Evolutionary conservation across 2,888 invertebrate genomes (phyloP), one percentile per base, ranked within the genome.

Genomic region (Eremobia ochroleuca): DNA sequence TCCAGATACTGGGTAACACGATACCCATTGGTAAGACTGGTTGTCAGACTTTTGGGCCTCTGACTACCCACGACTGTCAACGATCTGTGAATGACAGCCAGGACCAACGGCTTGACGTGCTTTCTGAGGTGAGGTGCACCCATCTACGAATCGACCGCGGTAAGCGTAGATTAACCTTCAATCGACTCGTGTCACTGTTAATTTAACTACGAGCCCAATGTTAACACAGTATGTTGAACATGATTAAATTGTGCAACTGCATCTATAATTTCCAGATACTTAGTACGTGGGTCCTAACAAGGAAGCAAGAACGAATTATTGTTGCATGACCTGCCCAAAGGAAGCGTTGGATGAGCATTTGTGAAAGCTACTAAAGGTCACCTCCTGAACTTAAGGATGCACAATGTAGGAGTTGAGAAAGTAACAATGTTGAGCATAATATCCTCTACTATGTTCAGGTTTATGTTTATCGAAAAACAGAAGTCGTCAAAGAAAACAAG

Each of bases 341-440:
- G 64, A 52, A 75, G 77, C 73, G 49, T 25, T 34, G 65, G 69
- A 71, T 73, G 70, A 76, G 77, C 46, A 81, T 74, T 77, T 84
- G 82, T 82, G 80, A 81, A 81, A 81, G 80, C 49, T 67, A 13
- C 18, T 49, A 78, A 81, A 82, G 77, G 82, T 77, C 71, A 77
- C 15, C 31, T 49, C 28, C 18, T 70, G 77, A 81, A 70, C 80
- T 70, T 67, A 77, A 67, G 77, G 66, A 67, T 70, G 46, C 31
- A 70, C 46, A 66, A 59, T 66, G 46, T 34, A 70, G n/a, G 15
- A 61, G 52, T 66, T 65, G 76, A 61, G 67, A 80, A 82, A 81
- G 70, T 67, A 62, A 70, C 55, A 65, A 58, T 31, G 69, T 61
- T 70, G 37, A 43, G 28, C 8, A 34, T 69, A 37, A 49, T 9